These are phyloP conservation scores for Nicator chloris DNA, from an alignment of 2,113 vertebrate genomes.

Conservation along the genomic window DNA sequence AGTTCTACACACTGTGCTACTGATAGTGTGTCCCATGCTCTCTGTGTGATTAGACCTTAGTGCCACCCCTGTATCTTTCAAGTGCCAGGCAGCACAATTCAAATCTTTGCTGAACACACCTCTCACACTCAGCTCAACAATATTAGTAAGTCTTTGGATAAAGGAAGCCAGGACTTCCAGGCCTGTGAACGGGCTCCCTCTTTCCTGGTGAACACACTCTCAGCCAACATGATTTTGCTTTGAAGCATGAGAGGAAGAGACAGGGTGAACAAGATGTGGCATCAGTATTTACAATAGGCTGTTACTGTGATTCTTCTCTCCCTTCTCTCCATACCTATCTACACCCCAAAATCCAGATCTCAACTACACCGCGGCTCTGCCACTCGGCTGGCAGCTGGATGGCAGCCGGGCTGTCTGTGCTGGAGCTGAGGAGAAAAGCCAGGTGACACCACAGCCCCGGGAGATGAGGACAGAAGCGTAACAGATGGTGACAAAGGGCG, in stretches of 20 bases:
- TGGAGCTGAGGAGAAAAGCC: neutral
- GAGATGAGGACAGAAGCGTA: neutral
- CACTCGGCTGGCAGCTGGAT: fast-evolving
- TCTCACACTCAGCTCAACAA: neutral
- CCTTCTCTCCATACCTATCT: neutral
- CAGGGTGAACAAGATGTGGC: neutral
- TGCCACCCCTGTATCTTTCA: neutral
- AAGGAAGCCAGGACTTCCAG: neutral
- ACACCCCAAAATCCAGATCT: neutral
- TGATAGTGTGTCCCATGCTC: fast-evolving
- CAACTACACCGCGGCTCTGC: neutral
- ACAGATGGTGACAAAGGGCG: neutral
- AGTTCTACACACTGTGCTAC: neutral
- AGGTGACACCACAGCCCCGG: neutral
- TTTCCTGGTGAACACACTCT: neutral
- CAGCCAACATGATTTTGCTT: neutral
- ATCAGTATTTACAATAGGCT: neutral
- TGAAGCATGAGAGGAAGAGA: neutral
- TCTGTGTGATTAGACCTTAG: fast-evolving
- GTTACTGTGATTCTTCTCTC: neutral
- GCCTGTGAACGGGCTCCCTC: neutral
- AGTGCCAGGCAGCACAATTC: neutral
- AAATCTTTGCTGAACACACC: neutral
- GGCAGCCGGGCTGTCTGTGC: fast-evolving
- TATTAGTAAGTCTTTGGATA: neutral